phyloP scores from a whole-genome alignment of 2,113 vertebrate genomes.

The Alligator sinensis region DNA sequence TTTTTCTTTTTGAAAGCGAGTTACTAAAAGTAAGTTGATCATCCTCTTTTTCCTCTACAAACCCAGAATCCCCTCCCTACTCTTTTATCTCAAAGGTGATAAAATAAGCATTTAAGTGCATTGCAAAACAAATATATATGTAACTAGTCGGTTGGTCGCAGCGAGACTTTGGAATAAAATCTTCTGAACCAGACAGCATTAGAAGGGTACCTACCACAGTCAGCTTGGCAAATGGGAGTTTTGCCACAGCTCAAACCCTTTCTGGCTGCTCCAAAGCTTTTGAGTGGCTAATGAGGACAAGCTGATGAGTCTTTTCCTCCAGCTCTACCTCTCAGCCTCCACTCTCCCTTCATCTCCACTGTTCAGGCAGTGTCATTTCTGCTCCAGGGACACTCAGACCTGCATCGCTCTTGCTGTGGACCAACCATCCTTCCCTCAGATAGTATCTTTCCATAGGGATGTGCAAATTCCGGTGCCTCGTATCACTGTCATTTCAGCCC shows the following conservation, averaged over 20 bases:
- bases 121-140: neutral
- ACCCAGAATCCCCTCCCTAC: neutral
- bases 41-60: neutral
- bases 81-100: neutral
- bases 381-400: rapidly evolving
- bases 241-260: neutral
- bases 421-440: neutral
- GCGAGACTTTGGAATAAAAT: conserved; percentile 12
- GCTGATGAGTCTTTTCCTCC: neutral
- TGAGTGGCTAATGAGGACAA: neutral
- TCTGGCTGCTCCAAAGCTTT: neutral
- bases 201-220: neutral
- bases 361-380: neutral
- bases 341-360: neutral
- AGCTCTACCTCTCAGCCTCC: neutral
- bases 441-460: neutral
- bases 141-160: conserved; percentile 59
- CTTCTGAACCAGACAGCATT: neutral
- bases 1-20: neutral
- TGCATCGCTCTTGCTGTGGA: neutral
- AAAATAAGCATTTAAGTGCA: neutral
- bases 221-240: neutral
- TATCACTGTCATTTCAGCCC: neutral
- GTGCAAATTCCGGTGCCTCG: neutral
- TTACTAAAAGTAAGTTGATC: neutral